phyloP scores from a whole-genome alignment of 2,888 invertebrate genomes.

The Apoderus coryli region DNA sequence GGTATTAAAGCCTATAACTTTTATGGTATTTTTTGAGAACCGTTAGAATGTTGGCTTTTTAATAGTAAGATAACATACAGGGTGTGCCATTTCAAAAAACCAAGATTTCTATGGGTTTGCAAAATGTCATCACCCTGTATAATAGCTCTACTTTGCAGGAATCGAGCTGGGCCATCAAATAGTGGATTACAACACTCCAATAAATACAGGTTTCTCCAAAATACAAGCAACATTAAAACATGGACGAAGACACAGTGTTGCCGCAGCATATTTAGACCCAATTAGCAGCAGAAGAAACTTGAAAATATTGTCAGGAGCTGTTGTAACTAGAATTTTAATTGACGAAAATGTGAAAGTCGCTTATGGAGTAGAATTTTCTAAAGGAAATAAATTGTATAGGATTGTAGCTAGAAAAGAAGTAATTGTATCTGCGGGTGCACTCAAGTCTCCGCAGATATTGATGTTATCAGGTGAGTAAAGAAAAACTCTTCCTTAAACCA shows the following conservation, averaged over 20 bases:
- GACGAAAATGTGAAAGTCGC: conserved; percentile 32
- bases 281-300: conserved; percentile 41
- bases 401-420: conserved; percentile 39
- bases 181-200: conserved; percentile 32
- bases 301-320: conserved; percentile 38
- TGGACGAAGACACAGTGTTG: conserved; percentile 41
- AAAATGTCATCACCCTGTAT: too few species aligned
- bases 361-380: conserved; percentile 29
- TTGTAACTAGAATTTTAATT: conserved; percentile 43
- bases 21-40: too few species aligned
- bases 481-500: too few species aligned
- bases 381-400: conserved; percentile 20
- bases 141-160: conserved; percentile 24
- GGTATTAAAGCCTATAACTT: too few species aligned
- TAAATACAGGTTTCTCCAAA: conserved; percentile 30
- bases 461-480: conserved; percentile 54
- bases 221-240: conserved; percentile 34
- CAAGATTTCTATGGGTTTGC: too few species aligned
- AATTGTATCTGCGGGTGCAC: conserved; percentile 50
- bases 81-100: too few species aligned
- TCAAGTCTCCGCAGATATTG: conserved; percentile 65
- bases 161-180: conserved; percentile 29
- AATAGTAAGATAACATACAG: too few species aligned
- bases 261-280: conserved; percentile 43
- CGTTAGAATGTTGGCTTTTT: too few species aligned